Evolutionary conservation across 2,888 invertebrate genomes (phyloP), one percentile per base, ranked within the genome.

Genomic region (Nyleta sp.): DNA sequence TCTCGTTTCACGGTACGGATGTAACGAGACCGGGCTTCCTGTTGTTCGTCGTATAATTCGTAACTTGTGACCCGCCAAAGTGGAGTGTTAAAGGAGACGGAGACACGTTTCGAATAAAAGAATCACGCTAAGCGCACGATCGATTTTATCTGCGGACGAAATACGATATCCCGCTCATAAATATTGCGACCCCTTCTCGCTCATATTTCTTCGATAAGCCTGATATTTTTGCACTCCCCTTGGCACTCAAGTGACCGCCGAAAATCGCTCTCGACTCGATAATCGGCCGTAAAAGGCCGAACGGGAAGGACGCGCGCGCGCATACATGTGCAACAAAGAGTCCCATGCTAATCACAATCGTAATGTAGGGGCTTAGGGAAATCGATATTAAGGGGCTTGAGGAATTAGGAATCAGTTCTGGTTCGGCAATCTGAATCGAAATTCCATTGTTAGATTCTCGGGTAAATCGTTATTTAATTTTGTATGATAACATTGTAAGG

Each of bases 1-100:
- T 77, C 64, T 71, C 52, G 79, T 71, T 77, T 71, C 42, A 6
- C 40, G 48, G 18, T 13, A 40, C 62, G 57, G 52, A 42, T 59
- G 68, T 73, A 64, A 68, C 71, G 46, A 65, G 50, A 35, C 57
- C 57, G 48, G 40, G 52, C 71, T 79, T 78, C 73, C 77, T 64
- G 79, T 68, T 79, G 65, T 73, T 73, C 44, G 40, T 22, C 40
- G 46, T 50, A 53, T 50, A 70, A 70, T 70, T 42, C 64, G 42
- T 70, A 48, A 46, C 62, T 75, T 18, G 22, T 42, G 33, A 31
- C 42, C 35, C 40, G 31, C 28, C 13, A 38, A 60, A 59, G 35
- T 40, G 42, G 38, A 48, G 11, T 18, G 48, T 38, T 48, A 31
- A 57, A 68, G 24, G 33, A 70, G 40, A 53, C 76, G 57, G 48